Conservation (phyloP, 2,888 invertebrate genomes). For the Leptarthrus brevirostris region DNA sequence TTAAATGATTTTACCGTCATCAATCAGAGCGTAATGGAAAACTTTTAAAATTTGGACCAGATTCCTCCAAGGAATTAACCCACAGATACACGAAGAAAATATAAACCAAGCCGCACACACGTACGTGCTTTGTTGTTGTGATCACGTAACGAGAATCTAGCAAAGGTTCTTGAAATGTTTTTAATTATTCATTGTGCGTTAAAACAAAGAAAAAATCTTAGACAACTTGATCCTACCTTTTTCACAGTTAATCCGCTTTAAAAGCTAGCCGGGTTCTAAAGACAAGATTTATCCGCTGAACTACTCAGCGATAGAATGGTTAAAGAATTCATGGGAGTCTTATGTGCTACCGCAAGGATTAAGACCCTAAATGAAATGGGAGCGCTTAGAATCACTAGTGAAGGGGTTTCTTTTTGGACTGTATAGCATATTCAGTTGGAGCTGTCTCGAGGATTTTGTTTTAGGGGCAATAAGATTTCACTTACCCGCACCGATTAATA, state of each 20-base stretch:
- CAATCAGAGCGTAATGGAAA: conserved; percentile 30
- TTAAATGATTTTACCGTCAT: conserved; percentile 3
- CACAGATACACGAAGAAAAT: background rate
- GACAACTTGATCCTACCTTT: conserved; percentile 32
- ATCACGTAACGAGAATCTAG: background rate
- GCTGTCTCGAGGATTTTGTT: background rate
- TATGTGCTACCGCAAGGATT: background rate
- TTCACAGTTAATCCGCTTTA: conserved; percentile 22
- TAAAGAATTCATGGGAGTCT: conserved; percentile 37
- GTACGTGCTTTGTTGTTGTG: background rate
- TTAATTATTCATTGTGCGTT: conserved; percentile 40
- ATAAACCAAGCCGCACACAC: background rate
- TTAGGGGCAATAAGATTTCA: background rate
- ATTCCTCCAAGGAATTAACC: conserved; percentile 21
- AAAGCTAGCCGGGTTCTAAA: background rate
- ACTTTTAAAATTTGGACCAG: conserved; percentile 26
- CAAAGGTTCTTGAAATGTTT: conserved; percentile 8
- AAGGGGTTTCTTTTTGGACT: background rate
- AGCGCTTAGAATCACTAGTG: background rate
- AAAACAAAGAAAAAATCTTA: conserved; percentile 10
- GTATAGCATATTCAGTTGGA: background rate
- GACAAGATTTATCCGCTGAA: background rate
- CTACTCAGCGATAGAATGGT: background rate
- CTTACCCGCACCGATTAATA: conserved; percentile 42
- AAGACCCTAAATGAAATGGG: conserved; percentile 16